phyloP scores from a whole-genome alignment of 2,113 vertebrate species.

The Callionymus lyra region DNA sequence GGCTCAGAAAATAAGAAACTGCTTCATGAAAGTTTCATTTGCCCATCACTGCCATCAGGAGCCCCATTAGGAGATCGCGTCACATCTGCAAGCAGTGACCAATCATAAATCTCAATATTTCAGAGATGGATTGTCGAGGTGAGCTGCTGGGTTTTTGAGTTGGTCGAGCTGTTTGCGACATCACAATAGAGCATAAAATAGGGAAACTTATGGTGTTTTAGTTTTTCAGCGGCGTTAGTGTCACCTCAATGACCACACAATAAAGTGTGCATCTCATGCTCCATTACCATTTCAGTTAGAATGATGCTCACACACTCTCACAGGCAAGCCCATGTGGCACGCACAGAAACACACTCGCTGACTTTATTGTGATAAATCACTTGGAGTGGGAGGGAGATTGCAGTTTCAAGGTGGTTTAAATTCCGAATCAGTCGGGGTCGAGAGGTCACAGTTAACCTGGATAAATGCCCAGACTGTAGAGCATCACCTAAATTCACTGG shows the following conservation, averaged over 20 bases:
- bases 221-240: constrained; percentile 40
- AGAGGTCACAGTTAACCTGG: constrained; percentile 48
- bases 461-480: constrained; percentile 48
- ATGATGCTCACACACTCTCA: constrained; percentile 14
- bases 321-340: constrained; percentile 7
- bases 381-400: constrained; percentile 32
- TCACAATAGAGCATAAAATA: constrained; percentile 12
- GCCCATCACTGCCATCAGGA: too few relatives aligned
- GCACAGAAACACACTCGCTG: constrained; percentile 8
- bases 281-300: constrained; percentile 57
- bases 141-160: constrained; percentile 3
- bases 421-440: constrained; percentile 53
- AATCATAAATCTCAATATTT: too few relatives aligned
- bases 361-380: constrained; percentile 68
- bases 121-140: too few relatives aligned
- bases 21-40: too few relatives aligned
- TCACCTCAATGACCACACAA: constrained; percentile 43
- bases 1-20: too few relatives aligned
- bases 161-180: constrained; percentile 4
- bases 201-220: constrained; percentile 34
- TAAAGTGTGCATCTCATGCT: constrained; percentile 56
- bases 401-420: constrained; percentile 68
- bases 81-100: neutral
- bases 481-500: constrained; percentile 17
- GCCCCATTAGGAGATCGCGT: too few relatives aligned